phyloP scores from a whole-genome alignment of 2,888 invertebrate genomes.

The Macaria notata region DNA sequence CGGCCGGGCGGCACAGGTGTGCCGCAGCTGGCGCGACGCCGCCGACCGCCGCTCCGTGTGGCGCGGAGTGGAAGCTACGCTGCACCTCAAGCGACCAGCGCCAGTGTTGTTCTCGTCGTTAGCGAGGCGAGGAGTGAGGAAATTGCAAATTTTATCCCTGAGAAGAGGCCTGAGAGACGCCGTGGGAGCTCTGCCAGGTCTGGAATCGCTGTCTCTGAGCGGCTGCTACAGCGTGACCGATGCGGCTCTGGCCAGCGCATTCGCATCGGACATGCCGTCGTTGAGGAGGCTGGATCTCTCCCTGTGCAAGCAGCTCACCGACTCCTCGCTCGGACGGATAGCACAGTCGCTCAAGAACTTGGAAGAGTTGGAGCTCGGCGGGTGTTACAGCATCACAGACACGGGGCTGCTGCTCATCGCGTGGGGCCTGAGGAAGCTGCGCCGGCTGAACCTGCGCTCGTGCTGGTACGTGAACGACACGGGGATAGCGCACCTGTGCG shows the following conservation, averaged over 20 bases:
- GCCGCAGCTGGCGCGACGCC: slow-evolving; percentile 94
- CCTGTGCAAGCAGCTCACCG: slow-evolving; percentile 97
- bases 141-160: slow-evolving; percentile 94
- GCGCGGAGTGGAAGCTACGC: slow-evolving; percentile 95
- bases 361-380: slow-evolving; percentile 93
- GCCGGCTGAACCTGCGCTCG: slow-evolving; percentile 92
- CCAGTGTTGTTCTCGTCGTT: slow-evolving; percentile 93
- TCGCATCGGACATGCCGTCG: slow-evolving; percentile 88
- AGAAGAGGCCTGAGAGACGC: slow-evolving; percentile 92
- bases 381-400: slow-evolving; percentile 95
- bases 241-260: slow-evolving; percentile 90
- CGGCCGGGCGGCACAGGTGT: slow-evolving; percentile 95
- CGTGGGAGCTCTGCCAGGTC: slow-evolving; percentile 91
- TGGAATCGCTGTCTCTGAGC: slow-evolving; percentile 94
- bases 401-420: slow-evolving; percentile 93
- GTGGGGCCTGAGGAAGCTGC: slow-evolving; percentile 92
- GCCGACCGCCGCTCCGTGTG: slow-evolving; percentile 96
- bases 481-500: slow-evolving; percentile 93
- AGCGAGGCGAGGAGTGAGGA: slow-evolving; percentile 92
- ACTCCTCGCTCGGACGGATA: slow-evolving; percentile 92
- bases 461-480: slow-evolving; percentile 96
- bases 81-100: slow-evolving; percentile 92
- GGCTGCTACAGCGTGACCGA: slow-evolving; percentile 97
- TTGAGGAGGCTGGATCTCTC: slow-evolving; percentile 93
- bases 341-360: slow-evolving; percentile 92